Evolutionary conservation across 2,113 vertebrate species (phyloP).

Genomic region (Pipra filicauda): DNA sequence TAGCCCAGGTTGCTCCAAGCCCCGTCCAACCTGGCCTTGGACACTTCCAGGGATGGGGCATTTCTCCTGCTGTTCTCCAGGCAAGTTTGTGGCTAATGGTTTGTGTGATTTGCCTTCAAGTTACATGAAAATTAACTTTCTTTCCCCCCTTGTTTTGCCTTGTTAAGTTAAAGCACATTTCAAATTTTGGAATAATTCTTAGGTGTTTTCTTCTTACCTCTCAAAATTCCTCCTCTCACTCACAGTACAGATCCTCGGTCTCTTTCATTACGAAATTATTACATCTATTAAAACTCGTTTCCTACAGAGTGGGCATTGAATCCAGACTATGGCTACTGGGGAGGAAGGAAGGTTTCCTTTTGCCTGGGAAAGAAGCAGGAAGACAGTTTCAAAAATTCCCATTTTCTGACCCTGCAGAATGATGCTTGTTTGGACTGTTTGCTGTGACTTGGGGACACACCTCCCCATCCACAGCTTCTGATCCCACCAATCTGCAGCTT

Average conservation of each 20-base stretch:
- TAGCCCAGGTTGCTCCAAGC: not conserved
- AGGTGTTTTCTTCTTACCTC: not conserved
- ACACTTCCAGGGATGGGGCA: not conserved
- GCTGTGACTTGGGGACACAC: not conserved
- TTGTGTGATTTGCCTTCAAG: not conserved
- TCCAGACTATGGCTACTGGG: rapidly evolving
- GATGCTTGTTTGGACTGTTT: not conserved
- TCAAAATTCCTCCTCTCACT: not conserved
- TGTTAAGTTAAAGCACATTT: not conserved
- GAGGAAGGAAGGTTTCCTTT: not conserved
- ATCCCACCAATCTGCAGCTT: not conserved
- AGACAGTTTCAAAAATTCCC: not conserved
- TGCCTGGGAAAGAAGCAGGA: not conserved
- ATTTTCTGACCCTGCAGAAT: rapidly evolving
- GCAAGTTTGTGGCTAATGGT: not conserved
- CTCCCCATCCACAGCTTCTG: not conserved
- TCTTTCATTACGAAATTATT: not conserved
- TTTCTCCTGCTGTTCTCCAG: not conserved
- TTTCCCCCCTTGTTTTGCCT: not conserved
- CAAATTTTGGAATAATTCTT: not conserved
- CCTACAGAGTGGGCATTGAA: not conserved
- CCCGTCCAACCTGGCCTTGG: not conserved
- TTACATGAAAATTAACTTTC: not conserved
- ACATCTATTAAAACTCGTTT: not conserved
- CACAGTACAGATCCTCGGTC: not conserved